Percentiles rank a stretch among this genome's conserved stretches.
These are phyloP conservation scores for Euclidia mi DNA, from an alignment of 2,888 invertebrate species.

Conservation along the genomic window DNA sequence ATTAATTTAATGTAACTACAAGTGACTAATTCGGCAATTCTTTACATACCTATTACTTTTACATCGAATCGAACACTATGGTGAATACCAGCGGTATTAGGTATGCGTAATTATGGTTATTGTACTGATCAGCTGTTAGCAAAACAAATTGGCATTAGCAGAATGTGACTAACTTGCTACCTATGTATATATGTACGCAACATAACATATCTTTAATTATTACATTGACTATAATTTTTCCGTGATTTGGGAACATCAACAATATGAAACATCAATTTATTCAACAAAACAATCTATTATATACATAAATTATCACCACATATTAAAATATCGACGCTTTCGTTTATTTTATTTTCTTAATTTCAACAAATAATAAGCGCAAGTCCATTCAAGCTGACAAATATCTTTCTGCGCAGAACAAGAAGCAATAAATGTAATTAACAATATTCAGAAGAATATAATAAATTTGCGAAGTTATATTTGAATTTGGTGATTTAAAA, in stretches of 20 bases:
- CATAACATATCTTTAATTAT: conserved; percentile 49
- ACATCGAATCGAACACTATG: conserved; percentile 82
- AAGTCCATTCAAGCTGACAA: conserved; percentile 31
- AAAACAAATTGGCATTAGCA: conserved; percentile 53
- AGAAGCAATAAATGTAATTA: conserved; percentile 29
- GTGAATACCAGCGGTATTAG: conserved; percentile 70
- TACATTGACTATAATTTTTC: conserved; percentile 66
- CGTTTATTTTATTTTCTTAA: conserved; percentile 24
- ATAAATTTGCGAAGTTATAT: conserved; percentile 11
- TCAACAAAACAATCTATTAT: conserved; percentile 87
- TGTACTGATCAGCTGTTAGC: conserved; percentile 51
- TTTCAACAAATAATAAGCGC: conserved; percentile 37
- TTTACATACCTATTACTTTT: conserved; percentile 71
- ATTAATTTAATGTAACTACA: conserved; percentile 74
- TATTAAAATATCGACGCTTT: conserved; percentile 82
- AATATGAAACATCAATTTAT: conserved; percentile 85
- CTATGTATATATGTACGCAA: conserved; percentile 43
- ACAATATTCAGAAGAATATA: neutral
- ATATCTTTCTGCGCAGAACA: conserved; percentile 16
- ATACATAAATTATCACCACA: conserved; percentile 66
- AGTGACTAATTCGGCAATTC: conserved; percentile 87
- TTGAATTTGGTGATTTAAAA: conserved; percentile 54
- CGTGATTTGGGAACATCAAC: conserved; percentile 82
- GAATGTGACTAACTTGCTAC: conserved; percentile 47
- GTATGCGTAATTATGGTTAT: conserved; percentile 40